Evolutionary conservation across 2,888 invertebrate species (phyloP).

Genomic region (Drosophila tripunctata): DNA sequence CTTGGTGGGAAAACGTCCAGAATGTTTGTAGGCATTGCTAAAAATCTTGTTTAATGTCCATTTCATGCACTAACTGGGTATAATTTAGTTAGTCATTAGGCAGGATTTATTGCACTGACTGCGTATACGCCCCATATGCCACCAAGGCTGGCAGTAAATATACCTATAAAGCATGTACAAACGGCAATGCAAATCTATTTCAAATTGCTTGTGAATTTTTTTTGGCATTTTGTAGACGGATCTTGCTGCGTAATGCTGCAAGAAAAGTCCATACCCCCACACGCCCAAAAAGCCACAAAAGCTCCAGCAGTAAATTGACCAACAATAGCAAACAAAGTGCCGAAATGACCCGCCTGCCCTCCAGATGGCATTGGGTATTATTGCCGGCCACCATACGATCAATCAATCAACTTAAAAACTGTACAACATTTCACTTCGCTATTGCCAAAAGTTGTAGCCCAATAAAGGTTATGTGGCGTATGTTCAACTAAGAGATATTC

Average conservation of each 20-base stretch:
- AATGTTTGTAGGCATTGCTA: no score
- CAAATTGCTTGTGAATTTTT: conserved; percentile 7
- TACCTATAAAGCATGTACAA: neutral
- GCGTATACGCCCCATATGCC: conserved; percentile 59
- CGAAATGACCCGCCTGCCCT: conserved; percentile 51
- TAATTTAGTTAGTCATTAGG: neutral
- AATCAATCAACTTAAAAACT: conserved; percentile 51
- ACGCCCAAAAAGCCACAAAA: neutral
- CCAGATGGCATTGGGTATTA: conserved; percentile 44
- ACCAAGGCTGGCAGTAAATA: conserved; percentile 58
- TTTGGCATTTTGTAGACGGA: conserved; percentile 20
- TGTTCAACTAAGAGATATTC: neutral
- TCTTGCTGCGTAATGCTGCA: conserved; percentile 41
- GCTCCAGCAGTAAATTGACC: conserved; percentile 29
- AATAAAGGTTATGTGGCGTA: neutral
- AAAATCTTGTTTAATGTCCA: no score
- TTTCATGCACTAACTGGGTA: conserved; percentile 11
- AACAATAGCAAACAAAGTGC: conserved; percentile 43
- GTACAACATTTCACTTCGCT: conserved; percentile 52
- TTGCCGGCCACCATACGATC: conserved; percentile 16
- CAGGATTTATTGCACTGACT: conserved; percentile 35
- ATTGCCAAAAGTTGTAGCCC: neutral
- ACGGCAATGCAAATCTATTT: neutral
- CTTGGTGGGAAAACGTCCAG: no score
- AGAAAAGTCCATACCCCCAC: conserved; percentile 29